Evolutionary conservation across 2,888 invertebrate species (phyloP), one percentile per base, ranked within the genome.

Genomic region (Drosophila hamatofila): DNA sequence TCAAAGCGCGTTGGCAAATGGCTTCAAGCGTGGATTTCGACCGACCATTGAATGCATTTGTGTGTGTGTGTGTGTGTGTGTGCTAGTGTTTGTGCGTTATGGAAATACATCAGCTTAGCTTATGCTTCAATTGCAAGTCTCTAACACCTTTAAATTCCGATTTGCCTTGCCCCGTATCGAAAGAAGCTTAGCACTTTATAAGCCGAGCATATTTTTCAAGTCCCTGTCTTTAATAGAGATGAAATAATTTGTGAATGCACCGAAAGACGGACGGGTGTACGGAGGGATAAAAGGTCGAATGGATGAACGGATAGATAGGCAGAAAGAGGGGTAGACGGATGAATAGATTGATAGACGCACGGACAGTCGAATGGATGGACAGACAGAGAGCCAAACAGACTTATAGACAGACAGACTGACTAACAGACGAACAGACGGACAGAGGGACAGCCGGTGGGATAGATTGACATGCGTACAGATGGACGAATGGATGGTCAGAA

Each of bases 1-100:
- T 48, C 27, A 52, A 62, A 41, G 61, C 76, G 72, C 59, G 63
- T 66, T 70, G 25, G 21, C 74, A 54, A 64, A 63, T 62, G 44
- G 57, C 57, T 42, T 44, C 42, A 48, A 75, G 61, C 55, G 60
- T 57, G 63, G 49, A 55, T 54, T 66, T 70, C 56, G 35, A 74
- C 54, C 69, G 46, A 25, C 37, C 63, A 69, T 41, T 39, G 18
- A 58, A 41, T 55, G 23, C 33, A 63, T 62, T 58, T 66, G 64
- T 16, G 9, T 9, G 14, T 21, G 41, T 21, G 30, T 33, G 42
- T 11, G 30, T 42, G 11, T 2, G 23, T 6, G 51, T 35, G 51
- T 33, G 37, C 7, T 27, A 21, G 55, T 14, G 42, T 33, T 6
- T n/a, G n/a, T n/a, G n/a, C n/a, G n/a, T n/a, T n/a, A n/a, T 4